Base-by-base conservation (phyloP, 2,888 invertebrate genomes). In the Acleris cristana region DNA sequence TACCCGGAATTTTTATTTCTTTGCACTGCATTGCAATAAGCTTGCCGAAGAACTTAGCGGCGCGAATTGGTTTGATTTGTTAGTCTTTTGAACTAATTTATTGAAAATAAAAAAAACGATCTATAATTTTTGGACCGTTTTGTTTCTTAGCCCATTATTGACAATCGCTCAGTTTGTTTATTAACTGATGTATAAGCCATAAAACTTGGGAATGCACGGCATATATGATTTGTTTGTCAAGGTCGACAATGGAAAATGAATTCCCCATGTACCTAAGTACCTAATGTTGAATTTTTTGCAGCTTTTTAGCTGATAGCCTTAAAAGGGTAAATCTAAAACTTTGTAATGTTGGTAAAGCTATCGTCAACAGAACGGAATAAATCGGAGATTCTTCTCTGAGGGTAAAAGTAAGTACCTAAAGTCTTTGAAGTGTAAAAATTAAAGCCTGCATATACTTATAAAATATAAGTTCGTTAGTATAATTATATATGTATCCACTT, bases 1-100 rank as follows among this genome's bases (percentile, higher is more conserved):
- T 30, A 10, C 30, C 10, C 34, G 10, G 34, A 34, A 34, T 7
- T 18, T 12, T 48, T 58, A 49, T 49, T 67, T 67, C 10, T 34
- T 10, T 67, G 67, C 57, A 63, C 62, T 52, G 34, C 52, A 63
- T 34, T 62, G 67, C 26, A 63, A 2, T 16, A 21, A 23, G 52
- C 67, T 62, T 63, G 58, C 34, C 16, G 34, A 18, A 49, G 61
- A 56, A 67, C 67, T 67, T 60, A 60, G 66, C 62, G 67, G 57
- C 53, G 57, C 53, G 58, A 61, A 58, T 67, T 63, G 67, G 62
- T 63, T 67, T 62, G 67, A 62, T 66, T 66, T 66, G 66, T 66
- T 66, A 51, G 62, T 62, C 67, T 67, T 67, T 67, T 57, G 57
- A 52, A 53, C 34, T 30, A 62, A 67, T 67, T 62, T 63, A 63